These are phyloP conservation scores for Metalampra italica DNA, from an alignment of 2,888 invertebrate species.

Conservation along the genomic window DNA sequence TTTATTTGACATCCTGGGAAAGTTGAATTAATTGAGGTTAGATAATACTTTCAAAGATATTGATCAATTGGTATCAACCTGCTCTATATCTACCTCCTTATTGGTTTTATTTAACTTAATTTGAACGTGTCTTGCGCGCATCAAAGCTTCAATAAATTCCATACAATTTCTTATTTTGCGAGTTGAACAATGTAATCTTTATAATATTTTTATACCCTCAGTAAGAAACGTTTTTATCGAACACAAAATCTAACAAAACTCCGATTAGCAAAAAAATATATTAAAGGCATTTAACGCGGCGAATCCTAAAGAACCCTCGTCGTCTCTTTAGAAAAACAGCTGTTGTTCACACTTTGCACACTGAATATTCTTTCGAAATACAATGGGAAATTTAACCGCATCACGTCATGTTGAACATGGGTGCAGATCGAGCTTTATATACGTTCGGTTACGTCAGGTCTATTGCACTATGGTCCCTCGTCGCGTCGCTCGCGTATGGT, in stretches of 20 bases:
- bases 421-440: constrained; percentile 42
- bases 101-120: no score
- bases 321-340: constrained; percentile 31
- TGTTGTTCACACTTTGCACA: constrained; percentile 68
- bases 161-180: not conserved
- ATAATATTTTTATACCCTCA: not conserved
- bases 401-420: constrained; percentile 54
- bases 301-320: constrained; percentile 45
- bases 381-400: constrained; percentile 65
- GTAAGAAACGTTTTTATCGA: constrained; percentile 11
- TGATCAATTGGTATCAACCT: no score
- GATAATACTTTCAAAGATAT: not conserved
- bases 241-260: constrained; percentile 36
- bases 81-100: no score
- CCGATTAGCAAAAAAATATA: constrained; percentile 32
- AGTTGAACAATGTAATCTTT: not conserved
- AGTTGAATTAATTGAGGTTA: not conserved
- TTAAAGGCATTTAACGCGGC: constrained; percentile 37
- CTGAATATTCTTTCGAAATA: constrained; percentile 50
- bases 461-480: constrained; percentile 57
- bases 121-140: no score
- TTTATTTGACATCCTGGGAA: not conserved
- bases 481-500: constrained; percentile 61
- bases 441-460: constrained; percentile 57
- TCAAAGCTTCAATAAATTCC: no score